Evolutionary conservation across 1,140 invertebrate genomes (phyloP), one percentile per base, ranked within the genome.

Genomic region (Ceratina calcarata): DNA sequence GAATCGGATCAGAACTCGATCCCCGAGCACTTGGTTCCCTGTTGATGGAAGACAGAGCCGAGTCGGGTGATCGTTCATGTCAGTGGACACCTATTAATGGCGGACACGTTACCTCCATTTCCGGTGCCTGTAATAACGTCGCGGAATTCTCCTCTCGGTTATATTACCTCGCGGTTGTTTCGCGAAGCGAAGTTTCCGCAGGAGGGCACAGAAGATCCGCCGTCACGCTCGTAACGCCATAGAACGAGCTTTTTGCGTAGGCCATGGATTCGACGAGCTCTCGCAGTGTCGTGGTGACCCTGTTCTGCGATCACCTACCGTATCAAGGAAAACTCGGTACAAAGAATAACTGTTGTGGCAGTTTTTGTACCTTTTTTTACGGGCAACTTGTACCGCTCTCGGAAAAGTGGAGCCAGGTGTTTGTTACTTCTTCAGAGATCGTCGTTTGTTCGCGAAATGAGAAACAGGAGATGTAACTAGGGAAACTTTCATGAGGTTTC

Each of bases 101-200:
- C 62, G 49, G 27, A 66, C 61, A 74, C 62, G 72, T 22, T 75
- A 22, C 24, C 27, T 75, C 62, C 58, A 62, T 57, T 75, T 32
- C 49, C 27, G 72, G 24, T 37, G n/a, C 18, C 16, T 27, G 24
- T 37, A 37, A 55, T 37, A 65, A 53, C 27, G 22, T 75, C 27
- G 32, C n/a, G 62, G 66, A 68, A 66, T 66, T 27, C 27, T 1
- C 27, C 27, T 32, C 20, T 51, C 6, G 16, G 3, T 15, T 71
- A 37, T 20, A 15, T 37, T 75, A 45, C 32, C 55, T 37, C 27
- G 27, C 15, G 18, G 51, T 27, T 22, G 15, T 20, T 51, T 27
- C 45, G 45, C 37, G 37, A 45, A 45, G 3, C 6, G 37, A 45
- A 45, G 37, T 45, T 45, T 45, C 16, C 45, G 45, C 7, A 22